Percentiles rank a stretch among this genome's conserved stretches.
Conservation (phyloP, 2,113 vertebrate species). For the Nothoprocta pentlandii region DNA sequence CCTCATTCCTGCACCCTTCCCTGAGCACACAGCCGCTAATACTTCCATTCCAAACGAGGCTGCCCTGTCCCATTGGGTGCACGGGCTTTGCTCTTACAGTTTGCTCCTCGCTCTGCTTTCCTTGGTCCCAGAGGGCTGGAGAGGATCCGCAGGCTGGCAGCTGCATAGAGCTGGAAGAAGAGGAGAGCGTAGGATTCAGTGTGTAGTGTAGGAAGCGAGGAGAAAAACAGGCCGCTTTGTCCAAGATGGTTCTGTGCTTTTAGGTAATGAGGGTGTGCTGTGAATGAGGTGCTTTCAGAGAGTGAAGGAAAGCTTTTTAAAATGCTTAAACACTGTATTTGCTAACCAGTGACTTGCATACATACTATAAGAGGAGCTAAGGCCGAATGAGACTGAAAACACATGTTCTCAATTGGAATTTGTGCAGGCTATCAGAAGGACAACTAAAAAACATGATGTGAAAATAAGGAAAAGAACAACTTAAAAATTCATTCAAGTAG, state of each 20-base stretch:
- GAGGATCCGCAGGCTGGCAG: not conserved
- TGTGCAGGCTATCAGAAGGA: not conserved
- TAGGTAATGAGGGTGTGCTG: not conserved
- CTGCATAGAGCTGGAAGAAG: not conserved
- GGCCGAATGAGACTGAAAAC: not conserved
- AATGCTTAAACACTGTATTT: not conserved
- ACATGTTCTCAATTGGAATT: constrained; percentile 31
- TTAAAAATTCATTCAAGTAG: not conserved
- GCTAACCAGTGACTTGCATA: constrained; percentile 13
- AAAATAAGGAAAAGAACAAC: not conserved
- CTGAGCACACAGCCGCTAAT: constrained; percentile 18
- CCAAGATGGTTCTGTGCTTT: not conserved
- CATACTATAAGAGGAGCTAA: not conserved
- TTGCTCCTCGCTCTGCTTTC: not conserved
- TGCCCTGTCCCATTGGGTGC: not conserved
- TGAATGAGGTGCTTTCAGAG: not conserved
- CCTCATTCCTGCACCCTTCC: constrained; percentile 6
- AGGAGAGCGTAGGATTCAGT: not conserved
- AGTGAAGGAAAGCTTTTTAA: not conserved
- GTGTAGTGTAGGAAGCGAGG: not conserved
- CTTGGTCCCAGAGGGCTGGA: not conserved
- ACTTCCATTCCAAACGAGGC: not conserved
- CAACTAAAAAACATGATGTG: not conserved
- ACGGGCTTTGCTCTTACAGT: not conserved
- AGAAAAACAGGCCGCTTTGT: not conserved